Evolutionary conservation across 2,888 invertebrate genomes (phyloP).

Genomic region (Yponomeuta plumbellus): DNA sequence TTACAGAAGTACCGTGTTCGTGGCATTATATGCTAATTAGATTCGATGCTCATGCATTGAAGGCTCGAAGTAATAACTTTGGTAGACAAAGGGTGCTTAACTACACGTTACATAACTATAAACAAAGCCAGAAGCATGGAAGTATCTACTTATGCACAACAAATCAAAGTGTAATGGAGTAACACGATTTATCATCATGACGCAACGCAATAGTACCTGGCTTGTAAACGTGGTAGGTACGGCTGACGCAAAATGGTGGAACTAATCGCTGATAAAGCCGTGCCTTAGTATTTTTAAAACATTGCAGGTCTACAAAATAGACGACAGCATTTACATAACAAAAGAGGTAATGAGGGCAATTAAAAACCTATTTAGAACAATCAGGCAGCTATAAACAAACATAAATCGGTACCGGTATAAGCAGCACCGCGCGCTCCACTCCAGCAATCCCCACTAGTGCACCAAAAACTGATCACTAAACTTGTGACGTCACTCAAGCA

Average conservation of each 20-base stretch:
- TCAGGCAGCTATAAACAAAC: slow-evolving; percentile 33
- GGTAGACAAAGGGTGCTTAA: background rate
- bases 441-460: slow-evolving; percentile 65
- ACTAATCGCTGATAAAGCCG: background rate
- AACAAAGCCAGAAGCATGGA: background rate
- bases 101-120: slow-evolving; percentile 3
- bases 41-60: slow-evolving; percentile 41
- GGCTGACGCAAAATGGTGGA: background rate
- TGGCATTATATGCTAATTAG: slow-evolving; percentile 60
- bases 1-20: slow-evolving; percentile 35
- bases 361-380: slow-evolving; percentile 3
- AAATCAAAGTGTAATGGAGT: background rate
- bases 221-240: background rate
- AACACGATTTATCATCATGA: background rate
- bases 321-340: slow-evolving; percentile 1
- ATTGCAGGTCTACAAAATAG: background rate
- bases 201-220: background rate
- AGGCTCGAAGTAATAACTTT: slow-evolving; percentile 29
- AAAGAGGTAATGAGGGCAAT: background rate
- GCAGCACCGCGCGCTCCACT: slow-evolving; percentile 36
- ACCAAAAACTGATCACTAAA: slow-evolving; percentile 65
- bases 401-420: slow-evolving; percentile 59
- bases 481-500: slow-evolving; percentile 52
- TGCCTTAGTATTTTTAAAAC: background rate
- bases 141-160: background rate